phyloP scores from a whole-genome alignment of 2,797 vertebrate genomes.

The Ambastaia sidthimunki region DNA sequence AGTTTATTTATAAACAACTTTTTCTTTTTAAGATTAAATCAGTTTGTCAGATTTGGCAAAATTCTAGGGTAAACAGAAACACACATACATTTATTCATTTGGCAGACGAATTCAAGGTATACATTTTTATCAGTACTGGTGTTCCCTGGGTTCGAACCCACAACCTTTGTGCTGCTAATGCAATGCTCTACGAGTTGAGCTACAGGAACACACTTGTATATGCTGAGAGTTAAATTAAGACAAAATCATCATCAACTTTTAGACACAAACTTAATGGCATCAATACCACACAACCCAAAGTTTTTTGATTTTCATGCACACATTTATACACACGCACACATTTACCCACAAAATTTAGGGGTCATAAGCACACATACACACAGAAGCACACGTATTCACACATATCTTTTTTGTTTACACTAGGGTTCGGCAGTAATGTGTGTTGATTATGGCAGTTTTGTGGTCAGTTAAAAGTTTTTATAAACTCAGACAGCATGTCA shows the following conservation, averaged over 20 bases:
- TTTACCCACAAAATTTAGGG: no score
- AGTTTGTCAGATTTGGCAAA: not conserved
- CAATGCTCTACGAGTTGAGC: no score
- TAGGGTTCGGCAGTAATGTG: slow-evolving; percentile 11
- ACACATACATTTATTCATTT: no score
- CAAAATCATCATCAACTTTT: slow-evolving; percentile 2
- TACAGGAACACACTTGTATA: not conserved
- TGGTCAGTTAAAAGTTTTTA: slow-evolving; percentile 12
- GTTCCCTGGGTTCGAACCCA: no score
- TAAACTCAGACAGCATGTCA: slow-evolving; percentile 44
- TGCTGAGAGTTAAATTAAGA: not conserved
- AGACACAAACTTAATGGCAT: slow-evolving; percentile 8
- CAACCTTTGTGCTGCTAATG: no score
- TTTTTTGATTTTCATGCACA: not conserved
- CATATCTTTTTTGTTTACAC: slow-evolving; percentile 19
- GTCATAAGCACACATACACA: not conserved
- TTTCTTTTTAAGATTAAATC: not conserved
- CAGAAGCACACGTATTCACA: slow-evolving; percentile 45
- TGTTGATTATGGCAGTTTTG: slow-evolving; percentile 36
- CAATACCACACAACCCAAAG: slow-evolving; percentile 16
- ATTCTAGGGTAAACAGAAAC: no score
- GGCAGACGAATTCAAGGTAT: no score
- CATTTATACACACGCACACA: slow-evolving; percentile 38
- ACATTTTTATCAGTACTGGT: no score
- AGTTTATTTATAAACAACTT: not conserved